These are phyloP conservation scores for Australoheros scitulus DNA, from an alignment of 2,113 vertebrate genomes.

Conservation along the genomic window DNA sequence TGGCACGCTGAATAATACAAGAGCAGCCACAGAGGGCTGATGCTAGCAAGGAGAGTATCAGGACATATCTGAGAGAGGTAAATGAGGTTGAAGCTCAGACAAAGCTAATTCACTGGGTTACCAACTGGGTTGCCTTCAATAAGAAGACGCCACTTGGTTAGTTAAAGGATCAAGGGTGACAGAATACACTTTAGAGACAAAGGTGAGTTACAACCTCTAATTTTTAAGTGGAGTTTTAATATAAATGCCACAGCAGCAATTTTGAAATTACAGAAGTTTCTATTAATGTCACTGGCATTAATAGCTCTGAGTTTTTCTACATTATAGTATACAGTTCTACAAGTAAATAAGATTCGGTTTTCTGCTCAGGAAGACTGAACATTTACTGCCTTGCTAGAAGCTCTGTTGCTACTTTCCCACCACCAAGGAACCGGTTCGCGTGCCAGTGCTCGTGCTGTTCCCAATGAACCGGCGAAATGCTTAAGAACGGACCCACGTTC, in stretches of 20 bases:
- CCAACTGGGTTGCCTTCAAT: neutral
- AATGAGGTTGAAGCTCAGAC: constrained; percentile 25
- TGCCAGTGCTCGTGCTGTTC: no score
- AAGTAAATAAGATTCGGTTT: neutral
- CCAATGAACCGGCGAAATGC: no score
- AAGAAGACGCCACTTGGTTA: neutral
- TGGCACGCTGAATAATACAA: constrained; percentile 62
- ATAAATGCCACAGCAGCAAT: neutral
- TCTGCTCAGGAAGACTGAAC: neutral
- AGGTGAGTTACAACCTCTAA: neutral
- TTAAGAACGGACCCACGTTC: no score
- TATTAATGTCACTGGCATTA: neutral
- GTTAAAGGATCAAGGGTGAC: neutral
- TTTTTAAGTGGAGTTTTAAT: neutral
- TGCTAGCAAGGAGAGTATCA: constrained; percentile 26
- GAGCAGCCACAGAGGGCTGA: constrained; percentile 29
- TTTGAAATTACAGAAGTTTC: neutral
- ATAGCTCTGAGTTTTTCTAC: neutral
- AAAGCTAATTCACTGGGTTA: constrained; percentile 23
- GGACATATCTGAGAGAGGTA: constrained; percentile 23
- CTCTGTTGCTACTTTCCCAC: no score
- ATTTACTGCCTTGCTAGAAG: neutral
- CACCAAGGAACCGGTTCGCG: no score
- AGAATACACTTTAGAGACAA: neutral
- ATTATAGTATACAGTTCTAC: neutral